phyloP scores from a whole-genome alignment of 2,888 invertebrate species.

The Halictus quadricinctus region DNA sequence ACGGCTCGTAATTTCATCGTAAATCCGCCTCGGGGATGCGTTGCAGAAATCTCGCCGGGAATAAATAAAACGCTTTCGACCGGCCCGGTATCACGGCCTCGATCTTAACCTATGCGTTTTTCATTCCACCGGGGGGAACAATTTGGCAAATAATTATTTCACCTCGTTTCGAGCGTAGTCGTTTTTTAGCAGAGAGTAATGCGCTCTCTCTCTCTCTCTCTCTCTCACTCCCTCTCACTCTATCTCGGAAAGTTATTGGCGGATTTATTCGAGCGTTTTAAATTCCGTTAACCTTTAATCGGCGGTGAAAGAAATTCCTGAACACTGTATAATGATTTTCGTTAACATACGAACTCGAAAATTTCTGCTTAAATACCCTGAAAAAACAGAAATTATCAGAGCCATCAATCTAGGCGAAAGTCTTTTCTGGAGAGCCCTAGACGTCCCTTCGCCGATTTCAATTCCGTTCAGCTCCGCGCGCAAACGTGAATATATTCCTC shows the following conservation, averaged over 20 bases:
- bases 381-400: neutral
- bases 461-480: neutral
- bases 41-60: neutral
- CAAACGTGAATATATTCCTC: neutral
- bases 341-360: neutral
- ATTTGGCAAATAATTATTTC: slow-evolving; percentile 5
- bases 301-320: neutral
- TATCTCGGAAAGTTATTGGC: neutral
- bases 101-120: neutral
- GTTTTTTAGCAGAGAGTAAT: neutral
- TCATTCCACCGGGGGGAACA: neutral
- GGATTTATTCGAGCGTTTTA: neutral
- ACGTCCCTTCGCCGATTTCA: neutral
- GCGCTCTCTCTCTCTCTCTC: neutral
- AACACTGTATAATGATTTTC: too few relatives aligned
- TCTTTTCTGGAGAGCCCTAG: neutral
- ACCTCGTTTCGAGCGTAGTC: neutral
- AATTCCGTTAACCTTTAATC: neutral
- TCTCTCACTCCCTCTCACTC: neutral
- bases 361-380: neutral
- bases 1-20: slow-evolving; percentile 32
- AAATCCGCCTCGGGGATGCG: slow-evolving; percentile 20
- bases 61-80: slow-evolving; percentile 7
- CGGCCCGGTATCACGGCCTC: neutral
- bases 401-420: neutral